phyloP scores from a whole-genome alignment of 2,888 invertebrate genomes.

The Petrophora chlorosata region DNA sequence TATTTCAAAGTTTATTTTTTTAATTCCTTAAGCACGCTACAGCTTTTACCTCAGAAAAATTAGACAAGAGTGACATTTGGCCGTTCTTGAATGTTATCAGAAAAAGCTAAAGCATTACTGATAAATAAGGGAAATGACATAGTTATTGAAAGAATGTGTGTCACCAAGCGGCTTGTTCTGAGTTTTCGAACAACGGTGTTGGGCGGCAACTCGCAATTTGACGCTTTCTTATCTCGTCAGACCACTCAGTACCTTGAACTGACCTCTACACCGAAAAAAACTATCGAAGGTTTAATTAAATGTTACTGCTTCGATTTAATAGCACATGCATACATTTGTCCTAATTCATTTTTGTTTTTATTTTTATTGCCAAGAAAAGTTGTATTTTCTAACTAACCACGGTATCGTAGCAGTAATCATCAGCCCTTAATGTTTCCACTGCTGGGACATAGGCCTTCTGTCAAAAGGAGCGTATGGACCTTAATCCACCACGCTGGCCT shows the following conservation, averaged over 20 bases:
- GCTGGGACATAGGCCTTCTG: no score
- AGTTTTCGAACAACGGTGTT: slow-evolving; percentile 42
- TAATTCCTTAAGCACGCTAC: slow-evolving; percentile 8
- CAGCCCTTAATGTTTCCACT: no score
- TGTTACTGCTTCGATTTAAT: slow-evolving; percentile 23
- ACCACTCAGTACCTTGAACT: slow-evolving; percentile 52
- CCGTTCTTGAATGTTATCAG: not conserved
- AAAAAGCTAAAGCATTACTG: not conserved
- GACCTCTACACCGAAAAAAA: slow-evolving; percentile 44
- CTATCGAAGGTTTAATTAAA: slow-evolving; percentile 38
- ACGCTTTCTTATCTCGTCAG: slow-evolving; percentile 57
- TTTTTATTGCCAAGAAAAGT: not conserved
- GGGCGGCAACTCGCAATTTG: slow-evolving; percentile 49
- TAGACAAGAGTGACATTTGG: no score
- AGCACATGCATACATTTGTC: slow-evolving; percentile 12
- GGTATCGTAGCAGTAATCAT: no score
- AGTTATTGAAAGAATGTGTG: slow-evolving; percentile 44
- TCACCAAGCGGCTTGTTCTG: slow-evolving; percentile 40
- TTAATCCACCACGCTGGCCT: no score
- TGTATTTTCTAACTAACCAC: no score
- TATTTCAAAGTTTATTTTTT: slow-evolving; percentile 21
- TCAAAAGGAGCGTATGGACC: no score
- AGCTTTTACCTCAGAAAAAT: no score
- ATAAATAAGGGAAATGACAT: slow-evolving; percentile 16
- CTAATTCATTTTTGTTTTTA: not conserved